Percentiles rank a stretch among this genome's conserved stretches.
phyloP scores from a whole-genome alignment of 2,797 vertebrate genomes.

The Urosaurus nigricauda region DNA sequence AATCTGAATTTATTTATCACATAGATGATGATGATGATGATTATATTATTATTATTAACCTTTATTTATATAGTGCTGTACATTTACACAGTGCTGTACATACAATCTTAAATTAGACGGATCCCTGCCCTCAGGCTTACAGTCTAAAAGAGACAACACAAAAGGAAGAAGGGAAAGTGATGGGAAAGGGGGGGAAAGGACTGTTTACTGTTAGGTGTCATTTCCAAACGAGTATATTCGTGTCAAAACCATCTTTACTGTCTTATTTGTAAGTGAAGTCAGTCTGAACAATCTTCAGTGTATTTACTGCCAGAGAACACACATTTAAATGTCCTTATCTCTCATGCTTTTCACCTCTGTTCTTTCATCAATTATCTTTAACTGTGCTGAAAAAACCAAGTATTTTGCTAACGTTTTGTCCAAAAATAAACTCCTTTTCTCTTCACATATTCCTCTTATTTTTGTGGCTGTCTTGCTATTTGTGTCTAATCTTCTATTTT shows the following conservation, averaged over 20 bases:
- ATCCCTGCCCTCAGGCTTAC: too few species aligned
- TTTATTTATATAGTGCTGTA: too few species aligned
- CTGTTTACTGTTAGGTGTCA: background rate
- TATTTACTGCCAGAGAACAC: background rate
- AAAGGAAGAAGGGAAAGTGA: too few species aligned
- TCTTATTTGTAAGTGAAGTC: constrained; percentile 2
- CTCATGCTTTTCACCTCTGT: background rate
- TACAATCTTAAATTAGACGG: too few species aligned
- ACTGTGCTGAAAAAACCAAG: background rate
- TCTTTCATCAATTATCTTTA: background rate
- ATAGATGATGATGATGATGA: too few species aligned
- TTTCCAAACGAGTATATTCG: background rate
- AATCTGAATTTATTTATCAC: background rate
- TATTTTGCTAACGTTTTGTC: background rate
- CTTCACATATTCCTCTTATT: background rate
- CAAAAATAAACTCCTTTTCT: constrained; percentile 3
- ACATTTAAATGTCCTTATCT: background rate
- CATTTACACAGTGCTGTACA: too few species aligned
- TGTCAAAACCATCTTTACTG: background rate
- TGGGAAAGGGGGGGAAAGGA: too few species aligned
- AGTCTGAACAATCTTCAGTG: background rate
- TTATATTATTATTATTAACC: too few species aligned
- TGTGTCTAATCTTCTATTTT: constrained; percentile 20
- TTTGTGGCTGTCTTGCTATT: background rate
- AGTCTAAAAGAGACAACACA: too few species aligned